Evolutionary conservation across 2,797 vertebrate genomes (phyloP).

Genomic region (Bovichtus variegatus): DNA sequence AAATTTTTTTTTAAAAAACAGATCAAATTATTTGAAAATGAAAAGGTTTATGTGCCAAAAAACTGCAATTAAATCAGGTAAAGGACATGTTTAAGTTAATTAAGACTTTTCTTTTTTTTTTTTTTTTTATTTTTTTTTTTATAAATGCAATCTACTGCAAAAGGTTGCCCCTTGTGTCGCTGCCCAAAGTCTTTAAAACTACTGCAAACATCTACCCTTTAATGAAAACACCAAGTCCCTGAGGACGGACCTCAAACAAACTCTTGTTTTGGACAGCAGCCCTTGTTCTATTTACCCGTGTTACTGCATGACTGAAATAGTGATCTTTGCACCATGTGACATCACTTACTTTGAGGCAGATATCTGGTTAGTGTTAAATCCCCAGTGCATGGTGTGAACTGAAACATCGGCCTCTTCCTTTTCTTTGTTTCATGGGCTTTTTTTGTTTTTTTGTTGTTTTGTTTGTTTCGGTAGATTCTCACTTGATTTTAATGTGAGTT

Average conservation of each 20-base stretch:
- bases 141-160: not conserved
- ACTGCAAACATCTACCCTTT: conserved; percentile 6
- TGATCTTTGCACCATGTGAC: conserved; percentile 65
- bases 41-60: conserved; percentile 56
- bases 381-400: conserved; percentile 54
- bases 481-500: conserved; percentile 53
- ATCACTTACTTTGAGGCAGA: conserved; percentile 43
- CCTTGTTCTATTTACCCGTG: conserved; percentile 37
- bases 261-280: conserved; percentile 5
- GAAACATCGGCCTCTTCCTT: conserved; percentile 39
- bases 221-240: conserved; percentile 9
- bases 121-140: no score
- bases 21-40: conserved; percentile 4
- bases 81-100: not conserved
- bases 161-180: conserved; percentile 22
- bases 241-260: conserved; percentile 19
- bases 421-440: conserved; percentile 20
- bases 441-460: no score
- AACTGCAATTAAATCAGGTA: conserved; percentile 18
- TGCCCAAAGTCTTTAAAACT: conserved; percentile 27
- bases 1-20: no score
- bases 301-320: conserved; percentile 60
- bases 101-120: no score
- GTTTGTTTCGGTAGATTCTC: conserved; percentile 31
- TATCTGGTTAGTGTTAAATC: conserved; percentile 37